phyloP scores from a whole-genome alignment of 2,888 invertebrate genomes.

The Apoderus coryli region DNA sequence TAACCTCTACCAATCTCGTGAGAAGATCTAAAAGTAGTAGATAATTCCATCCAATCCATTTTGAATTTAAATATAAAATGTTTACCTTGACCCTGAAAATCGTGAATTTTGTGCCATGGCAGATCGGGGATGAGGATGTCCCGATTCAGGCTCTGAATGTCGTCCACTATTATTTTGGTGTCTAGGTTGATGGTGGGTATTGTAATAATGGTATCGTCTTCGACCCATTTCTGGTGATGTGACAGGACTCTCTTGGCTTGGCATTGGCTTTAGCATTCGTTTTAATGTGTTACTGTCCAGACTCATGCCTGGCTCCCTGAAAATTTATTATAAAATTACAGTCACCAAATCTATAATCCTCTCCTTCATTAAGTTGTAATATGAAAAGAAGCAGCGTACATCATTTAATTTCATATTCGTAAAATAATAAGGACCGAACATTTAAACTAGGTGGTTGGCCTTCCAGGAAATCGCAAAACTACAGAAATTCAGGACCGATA shows the following conservation, averaged over 20 bases:
- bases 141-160: constrained; percentile 36
- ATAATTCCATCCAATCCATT: too few species aligned
- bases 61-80: too few species aligned
- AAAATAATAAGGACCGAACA: too few species aligned
- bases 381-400: too few species aligned
- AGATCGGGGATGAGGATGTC: constrained; percentile 39
- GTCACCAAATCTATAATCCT: too few species aligned
- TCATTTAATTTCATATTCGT: too few species aligned
- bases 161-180: constrained; percentile 40
- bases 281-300: constrained; percentile 78
- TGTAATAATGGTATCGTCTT: constrained; percentile 56
- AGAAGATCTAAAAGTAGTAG: constrained; percentile 40
- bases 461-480: too few species aligned
- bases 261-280: constrained; percentile 88
- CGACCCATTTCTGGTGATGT: constrained; percentile 85
- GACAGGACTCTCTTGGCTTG: constrained; percentile 76
- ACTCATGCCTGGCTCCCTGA: constrained; percentile 29
- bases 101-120: constrained; percentile 50
- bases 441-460: too few species aligned
- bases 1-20: constrained; percentile 61
- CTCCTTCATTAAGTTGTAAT: too few species aligned
- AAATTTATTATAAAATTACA: too few species aligned
- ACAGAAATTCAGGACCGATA: too few species aligned
- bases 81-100: constrained; percentile 47
- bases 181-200: constrained; percentile 47